A percentile compares a stretch with the other conserved stretches of the same genome.
phyloP scores from a whole-genome alignment of 2,888 invertebrate species.

The Synanthedon tipuliformis region DNA sequence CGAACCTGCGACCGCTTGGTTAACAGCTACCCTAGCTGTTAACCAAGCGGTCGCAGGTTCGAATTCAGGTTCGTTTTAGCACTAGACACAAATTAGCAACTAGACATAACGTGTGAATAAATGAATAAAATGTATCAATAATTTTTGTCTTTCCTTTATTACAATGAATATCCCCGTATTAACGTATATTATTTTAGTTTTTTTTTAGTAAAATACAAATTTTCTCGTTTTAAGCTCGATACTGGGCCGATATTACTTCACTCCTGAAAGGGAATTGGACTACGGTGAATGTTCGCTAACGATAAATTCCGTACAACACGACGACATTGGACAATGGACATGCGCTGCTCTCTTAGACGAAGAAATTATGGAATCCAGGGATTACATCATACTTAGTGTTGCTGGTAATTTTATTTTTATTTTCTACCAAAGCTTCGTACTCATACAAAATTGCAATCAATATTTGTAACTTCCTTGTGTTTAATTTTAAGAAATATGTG shows the following conservation, averaged over 20 bases:
- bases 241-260: constrained; percentile 49
- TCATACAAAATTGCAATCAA: too few relatives aligned
- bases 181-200: background rate
- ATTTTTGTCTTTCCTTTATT: too few relatives aligned
- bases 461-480: too few relatives aligned
- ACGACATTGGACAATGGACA: constrained; percentile 57
- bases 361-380: constrained; percentile 34
- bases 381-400: constrained; percentile 19
- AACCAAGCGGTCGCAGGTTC: too few relatives aligned
- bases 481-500: too few relatives aligned
- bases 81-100: too few relatives aligned
- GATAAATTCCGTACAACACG: constrained; percentile 30
- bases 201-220: background rate
- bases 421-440: background rate
- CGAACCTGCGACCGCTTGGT: too few relatives aligned
- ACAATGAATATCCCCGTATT: too few relatives aligned
- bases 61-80: too few relatives aligned
- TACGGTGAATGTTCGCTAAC: constrained; percentile 60
- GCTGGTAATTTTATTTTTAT: background rate
- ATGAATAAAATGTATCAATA: too few relatives aligned
- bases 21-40: too few relatives aligned
- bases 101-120: too few relatives aligned
- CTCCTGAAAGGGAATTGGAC: constrained; percentile 32
- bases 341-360: constrained; percentile 50
- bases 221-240: constrained; percentile 34